Percentiles rank a stretch among this genome's conserved stretches.
Evolutionary conservation across 2,888 invertebrate species (phyloP).

Genomic region (Erpobdella octoculata): DNA sequence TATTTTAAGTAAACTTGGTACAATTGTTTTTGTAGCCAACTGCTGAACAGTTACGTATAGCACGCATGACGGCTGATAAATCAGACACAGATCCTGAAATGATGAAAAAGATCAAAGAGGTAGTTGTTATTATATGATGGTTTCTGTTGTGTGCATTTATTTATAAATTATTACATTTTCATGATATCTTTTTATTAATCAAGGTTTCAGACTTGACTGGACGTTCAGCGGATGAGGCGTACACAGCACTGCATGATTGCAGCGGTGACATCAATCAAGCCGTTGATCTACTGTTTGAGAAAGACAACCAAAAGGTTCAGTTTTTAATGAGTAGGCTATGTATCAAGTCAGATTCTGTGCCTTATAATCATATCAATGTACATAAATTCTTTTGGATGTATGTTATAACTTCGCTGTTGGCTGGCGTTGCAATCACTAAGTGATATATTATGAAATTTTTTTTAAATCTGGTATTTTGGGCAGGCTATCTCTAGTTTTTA

Average conservation of each 20-base stretch:
- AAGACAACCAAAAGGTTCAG: conserved; percentile 28
- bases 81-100: conserved; percentile 59
- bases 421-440: no score
- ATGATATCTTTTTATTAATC: conserved; percentile 12
- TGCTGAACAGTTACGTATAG: conserved; percentile 33
- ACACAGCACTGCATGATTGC: conserved; percentile 83
- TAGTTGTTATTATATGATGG: neutral
- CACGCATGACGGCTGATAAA: conserved; percentile 38
- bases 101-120: conserved; percentile 60
- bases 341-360: no score
- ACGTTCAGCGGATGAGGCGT: conserved; percentile 79
- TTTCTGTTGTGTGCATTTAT: neutral
- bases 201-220: conserved; percentile 80
- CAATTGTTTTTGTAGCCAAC: conserved; percentile 29
- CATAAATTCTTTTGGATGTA: no score
- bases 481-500: no score
- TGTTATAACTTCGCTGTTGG: no score
- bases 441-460: no score
- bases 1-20: neutral
- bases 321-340: neutral
- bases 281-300: conserved; percentile 69
- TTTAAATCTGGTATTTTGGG: no score
- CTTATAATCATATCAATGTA: no score
- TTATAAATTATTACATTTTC: neutral
- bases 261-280: conserved; percentile 80